Conservation (phyloP, 2,888 invertebrate species). For the Octonoba sinensis region DNA sequence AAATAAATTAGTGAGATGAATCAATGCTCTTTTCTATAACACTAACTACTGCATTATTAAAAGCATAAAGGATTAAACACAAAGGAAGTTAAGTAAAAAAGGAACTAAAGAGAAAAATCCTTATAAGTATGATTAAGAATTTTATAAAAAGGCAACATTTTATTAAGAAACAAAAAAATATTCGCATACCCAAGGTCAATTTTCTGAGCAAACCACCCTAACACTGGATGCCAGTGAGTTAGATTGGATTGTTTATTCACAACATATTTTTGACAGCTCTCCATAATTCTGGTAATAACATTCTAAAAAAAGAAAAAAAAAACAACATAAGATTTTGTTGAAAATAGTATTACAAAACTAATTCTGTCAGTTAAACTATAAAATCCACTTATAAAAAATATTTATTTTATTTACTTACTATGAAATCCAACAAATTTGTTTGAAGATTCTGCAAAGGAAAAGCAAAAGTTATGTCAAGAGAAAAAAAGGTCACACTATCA, state of each 20-base stretch:
- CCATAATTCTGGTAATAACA: constrained; percentile 86
- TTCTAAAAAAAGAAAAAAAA: constrained; percentile 75
- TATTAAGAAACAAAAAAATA: constrained; percentile 3
- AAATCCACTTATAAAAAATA: neutral
- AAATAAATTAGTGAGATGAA: no score
- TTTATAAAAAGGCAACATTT: neutral
- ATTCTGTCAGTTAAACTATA: no score
- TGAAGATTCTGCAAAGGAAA: constrained; percentile 51
- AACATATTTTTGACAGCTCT: constrained; percentile 93
- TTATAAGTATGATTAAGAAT: no score
- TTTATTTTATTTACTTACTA: constrained; percentile 68
- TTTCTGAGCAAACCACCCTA: constrained; percentile 93
- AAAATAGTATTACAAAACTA: no score
- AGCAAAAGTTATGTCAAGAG: neutral
- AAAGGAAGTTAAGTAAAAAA: no score
- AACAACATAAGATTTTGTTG: no score
- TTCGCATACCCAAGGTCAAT: constrained; percentile 74
- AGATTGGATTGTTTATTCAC: constrained; percentile 87
- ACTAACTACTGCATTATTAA: no score
- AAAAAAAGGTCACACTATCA: neutral
- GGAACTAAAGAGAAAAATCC: no score
- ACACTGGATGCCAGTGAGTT: constrained; percentile 97
- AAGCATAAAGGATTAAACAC: no score
- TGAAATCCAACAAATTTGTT: constrained; percentile 69
- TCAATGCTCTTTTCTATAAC: no score